Evolutionary conservation across 2,888 invertebrate genomes (phyloP).

Genomic region (Melieria omissa): DNA sequence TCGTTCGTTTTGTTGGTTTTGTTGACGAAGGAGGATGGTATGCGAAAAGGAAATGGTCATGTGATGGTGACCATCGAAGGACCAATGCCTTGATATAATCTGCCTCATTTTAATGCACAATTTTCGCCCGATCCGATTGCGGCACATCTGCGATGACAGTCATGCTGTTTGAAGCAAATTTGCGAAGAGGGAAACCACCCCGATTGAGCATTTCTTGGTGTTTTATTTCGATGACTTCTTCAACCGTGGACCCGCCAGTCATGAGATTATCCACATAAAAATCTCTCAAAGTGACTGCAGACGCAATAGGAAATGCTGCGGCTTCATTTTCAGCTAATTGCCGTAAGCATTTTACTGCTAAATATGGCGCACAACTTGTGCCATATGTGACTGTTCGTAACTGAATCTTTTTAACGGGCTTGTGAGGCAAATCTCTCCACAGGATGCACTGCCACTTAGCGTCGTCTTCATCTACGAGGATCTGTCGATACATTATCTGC

Average conservation of each 20-base stretch:
- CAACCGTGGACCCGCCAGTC: slow-evolving; percentile 18
- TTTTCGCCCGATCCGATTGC: too few relatives aligned
- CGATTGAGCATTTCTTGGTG: slow-evolving; percentile 15
- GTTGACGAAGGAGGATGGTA: not conserved
- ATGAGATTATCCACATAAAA: slow-evolving; percentile 35
- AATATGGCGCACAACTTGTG: too few relatives aligned
- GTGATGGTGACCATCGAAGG: slow-evolving; percentile 9
- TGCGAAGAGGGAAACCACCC: too few relatives aligned
- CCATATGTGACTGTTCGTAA: too few relatives aligned
- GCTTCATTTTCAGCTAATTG: slow-evolving; percentile 8
- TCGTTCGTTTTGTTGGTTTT: slow-evolving; percentile 12
- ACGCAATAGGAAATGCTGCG: slow-evolving; percentile 9
- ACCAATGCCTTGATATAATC: slow-evolving; percentile 27
- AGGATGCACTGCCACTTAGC: too few relatives aligned
- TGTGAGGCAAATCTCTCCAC: too few relatives aligned
- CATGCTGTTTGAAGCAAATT: too few relatives aligned
- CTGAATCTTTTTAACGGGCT: too few relatives aligned
- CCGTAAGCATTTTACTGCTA: slow-evolving; percentile 31
- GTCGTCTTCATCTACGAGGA: too few relatives aligned
- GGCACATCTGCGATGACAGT: too few relatives aligned
- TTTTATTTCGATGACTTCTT: slow-evolving; percentile 21
- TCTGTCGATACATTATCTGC: too few relatives aligned
- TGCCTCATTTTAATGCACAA: not conserved
- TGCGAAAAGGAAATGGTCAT: slow-evolving; percentile 14
- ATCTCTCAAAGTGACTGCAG: slow-evolving; percentile 14